These are phyloP conservation scores for Apis dorsata DNA, from an alignment of 1,140 invertebrate species.

Conservation along the genomic window DNA sequence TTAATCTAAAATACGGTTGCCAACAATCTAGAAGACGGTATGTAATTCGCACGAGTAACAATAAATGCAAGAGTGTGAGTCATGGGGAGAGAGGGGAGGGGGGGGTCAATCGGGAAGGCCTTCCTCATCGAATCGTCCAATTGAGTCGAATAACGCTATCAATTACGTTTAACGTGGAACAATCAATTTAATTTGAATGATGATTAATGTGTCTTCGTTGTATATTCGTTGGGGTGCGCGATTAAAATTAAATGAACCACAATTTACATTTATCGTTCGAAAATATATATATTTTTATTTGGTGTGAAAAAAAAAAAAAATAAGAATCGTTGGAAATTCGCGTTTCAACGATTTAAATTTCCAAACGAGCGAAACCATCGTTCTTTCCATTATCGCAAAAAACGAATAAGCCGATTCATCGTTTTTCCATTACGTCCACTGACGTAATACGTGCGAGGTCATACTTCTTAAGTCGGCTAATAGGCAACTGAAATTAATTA, in stretches of 20 bases:
- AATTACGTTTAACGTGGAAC: slow-evolving; percentile 2
- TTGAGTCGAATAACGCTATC: slow-evolving; percentile 42
- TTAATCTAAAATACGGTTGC: slow-evolving; percentile 28
- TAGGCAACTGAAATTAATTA: slow-evolving; percentile 63
- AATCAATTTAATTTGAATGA: neutral
- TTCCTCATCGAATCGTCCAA: slow-evolving; percentile 37
- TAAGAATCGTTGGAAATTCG: neutral
- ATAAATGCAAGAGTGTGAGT: slow-evolving; percentile 27
- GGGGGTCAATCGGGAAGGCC: slow-evolving; percentile 26
- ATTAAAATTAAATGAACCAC: neutral
- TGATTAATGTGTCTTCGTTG: neutral
- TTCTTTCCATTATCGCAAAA: slow-evolving; percentile 31
- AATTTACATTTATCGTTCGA: neutral
- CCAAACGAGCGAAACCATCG: neutral
- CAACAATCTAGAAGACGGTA: neutral
- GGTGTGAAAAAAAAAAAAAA: neutral
- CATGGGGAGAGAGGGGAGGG: neutral
- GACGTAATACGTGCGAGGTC: slow-evolving; percentile 50
- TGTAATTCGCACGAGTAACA: neutral
- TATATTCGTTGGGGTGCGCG: neutral
- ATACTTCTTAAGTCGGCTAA: slow-evolving; percentile 23
- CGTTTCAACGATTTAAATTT: neutral
- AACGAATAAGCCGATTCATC: slow-evolving; percentile 48
- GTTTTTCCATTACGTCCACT: slow-evolving; percentile 8
- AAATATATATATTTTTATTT: neutral